Base-by-base conservation (phyloP, 2,113 vertebrate species). In the Sphyrna mokarran region DNA sequence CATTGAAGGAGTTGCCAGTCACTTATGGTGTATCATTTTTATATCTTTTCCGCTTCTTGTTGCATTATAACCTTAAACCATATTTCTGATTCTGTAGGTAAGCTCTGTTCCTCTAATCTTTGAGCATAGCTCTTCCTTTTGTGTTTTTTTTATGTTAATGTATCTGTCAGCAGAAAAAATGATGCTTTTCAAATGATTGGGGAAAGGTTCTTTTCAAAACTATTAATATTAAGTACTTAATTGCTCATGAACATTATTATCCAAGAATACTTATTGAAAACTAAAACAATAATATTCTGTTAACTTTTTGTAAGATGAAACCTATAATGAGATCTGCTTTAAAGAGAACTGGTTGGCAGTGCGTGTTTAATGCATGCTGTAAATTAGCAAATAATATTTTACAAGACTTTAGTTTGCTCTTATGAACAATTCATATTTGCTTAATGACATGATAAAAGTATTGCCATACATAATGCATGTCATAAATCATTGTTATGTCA, bases 351-450 rank as follows among this genome's bases (percentile, higher is more conserved):
- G 18, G 61, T 6, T 66, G 63, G 18, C 89, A 66, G 33, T 66
- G 68, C 61, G 66, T 66, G 14, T 93, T 93, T 66, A 89, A 54
- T 89, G 48, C 23, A 26, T 61, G 18, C 29, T 58, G 48, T 89
- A 93, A n/a, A 68, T 93, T 37, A 66, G 33, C 89, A 93, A 93
- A 68, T 66, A 93, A 66, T 37, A 29, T 93, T 93, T 66, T 68
- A 66, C 37, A 93, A 68, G 37, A 68, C 61, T 68, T 93, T 93
- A 7, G 61, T 37, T 93, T 93, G 18, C 61, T 68, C 18, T 8
- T 40, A 68, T n/a, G 66, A 93, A 37, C 89, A 93, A 66, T 22
- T 93, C 61, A 22, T 93, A 10, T 33, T 37, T n/a, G 18, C 33
- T 93, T 37, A 68, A 93, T 93, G 89, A 40, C 89, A 66, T n/a